phyloP scores from a whole-genome alignment of 2,888 invertebrate genomes.

The Hydrotaea cyrtoneurina region DNA sequence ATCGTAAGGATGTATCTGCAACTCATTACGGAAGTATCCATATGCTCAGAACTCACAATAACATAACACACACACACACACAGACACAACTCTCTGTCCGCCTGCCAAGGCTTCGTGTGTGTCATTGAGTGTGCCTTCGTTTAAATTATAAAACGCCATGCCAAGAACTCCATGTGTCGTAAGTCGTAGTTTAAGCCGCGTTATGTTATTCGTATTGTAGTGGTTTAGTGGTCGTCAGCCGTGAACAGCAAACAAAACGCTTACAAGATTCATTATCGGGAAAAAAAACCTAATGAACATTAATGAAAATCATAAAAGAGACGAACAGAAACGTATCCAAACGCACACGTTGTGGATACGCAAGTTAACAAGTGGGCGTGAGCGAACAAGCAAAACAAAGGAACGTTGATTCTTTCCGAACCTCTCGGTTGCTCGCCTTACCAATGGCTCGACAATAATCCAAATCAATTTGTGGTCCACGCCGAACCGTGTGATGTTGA shows the following conservation, averaged over 20 bases:
- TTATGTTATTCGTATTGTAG: not conserved
- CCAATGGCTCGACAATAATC: constrained; percentile 29
- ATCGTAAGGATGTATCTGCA: constrained; percentile 4
- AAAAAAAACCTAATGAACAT: constrained; percentile 32
- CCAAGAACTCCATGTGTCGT: constrained; percentile 9
- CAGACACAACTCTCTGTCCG: not conserved
- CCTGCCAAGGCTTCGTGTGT: not conserved
- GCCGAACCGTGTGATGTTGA: not conserved
- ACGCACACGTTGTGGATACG: not conserved
- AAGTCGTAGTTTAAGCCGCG: not conserved
- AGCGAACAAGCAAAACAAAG: not conserved
- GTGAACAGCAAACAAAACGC: constrained; percentile 32
- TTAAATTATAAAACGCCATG: constrained; percentile 18
- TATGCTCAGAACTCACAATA: not conserved
- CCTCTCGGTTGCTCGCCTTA: not conserved
- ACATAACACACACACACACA: too few relatives aligned
- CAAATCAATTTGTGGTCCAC: constrained; percentile 27
- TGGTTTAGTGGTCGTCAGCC: not conserved
- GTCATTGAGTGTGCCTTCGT: not conserved
- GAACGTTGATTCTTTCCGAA: not conserved
- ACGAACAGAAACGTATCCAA: not conserved
- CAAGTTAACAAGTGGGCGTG: constrained; percentile 39
- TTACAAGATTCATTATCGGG: constrained; percentile 31
- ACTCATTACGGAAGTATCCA: constrained; percentile 47
- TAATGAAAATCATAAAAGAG: not conserved